Base-by-base conservation (phyloP, 2,888 invertebrate genomes). In the Catonia carolina region DNA sequence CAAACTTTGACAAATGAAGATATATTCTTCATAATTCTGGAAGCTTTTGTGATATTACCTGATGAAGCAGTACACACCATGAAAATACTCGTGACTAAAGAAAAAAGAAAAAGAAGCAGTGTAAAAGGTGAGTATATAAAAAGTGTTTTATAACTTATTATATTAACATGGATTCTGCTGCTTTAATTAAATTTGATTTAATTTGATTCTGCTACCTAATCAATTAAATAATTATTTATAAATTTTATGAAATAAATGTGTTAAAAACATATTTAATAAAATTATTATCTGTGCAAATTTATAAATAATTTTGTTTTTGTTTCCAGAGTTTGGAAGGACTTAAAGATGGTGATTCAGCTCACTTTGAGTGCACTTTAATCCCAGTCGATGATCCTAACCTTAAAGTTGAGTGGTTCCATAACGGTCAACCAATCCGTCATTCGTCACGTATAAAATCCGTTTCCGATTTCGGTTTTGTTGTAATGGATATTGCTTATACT, bases 321-420 rank as follows among this genome's bases (percentile, higher is more conserved):
- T 60, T 66, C n/a, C 81, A 90, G 72, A 88, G 82, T 62, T 75
- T 92, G 63, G 85, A 86, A 62, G 86, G 87, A 42, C 79, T 93
- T 55, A 91, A 90, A 71, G 96, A 97, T 71, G 92, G 93, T 2
- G 91, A 95, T 72, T 86, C 92, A 0, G 93, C 91, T 60, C 94
- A 95, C 76, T 95, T 95, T 71, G 96, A 97, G 75, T 95, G 95
- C 69, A 93, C 91, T 2, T 78, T 97, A 48, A 83, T 92, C 15
- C 97, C 97, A 2, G 89, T 94, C 6, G 93, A 93, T 61, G 97
- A 97, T 74, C 94, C 95, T 2, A 84, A 89, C 41, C 83, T 97
- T 75, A 87, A 88, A 70, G 91, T 95, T 20, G 96, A 97, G 75
- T 98, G 97, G 97, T 96, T 89, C 76, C 92, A 92, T 69, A 93